Conservation (phyloP, 1,140 invertebrate species). For the Mylabris phalerata region DNA sequence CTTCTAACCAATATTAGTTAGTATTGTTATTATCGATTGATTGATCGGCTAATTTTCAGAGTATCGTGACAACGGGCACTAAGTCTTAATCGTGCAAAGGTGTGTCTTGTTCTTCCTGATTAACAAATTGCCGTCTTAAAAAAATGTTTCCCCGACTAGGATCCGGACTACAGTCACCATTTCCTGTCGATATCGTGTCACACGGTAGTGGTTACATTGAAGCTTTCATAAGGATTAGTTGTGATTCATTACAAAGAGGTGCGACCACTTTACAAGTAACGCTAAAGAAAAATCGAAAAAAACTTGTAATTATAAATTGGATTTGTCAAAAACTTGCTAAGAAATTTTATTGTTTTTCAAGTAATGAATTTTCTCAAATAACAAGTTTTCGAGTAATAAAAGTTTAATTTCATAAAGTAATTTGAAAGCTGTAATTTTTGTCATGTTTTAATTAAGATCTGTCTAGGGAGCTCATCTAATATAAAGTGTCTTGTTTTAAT, state of each 20-base stretch:
- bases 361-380: background rate
- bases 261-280: constrained; percentile 9
- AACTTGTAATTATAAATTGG: background rate
- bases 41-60: constrained; percentile 29
- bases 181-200: constrained; percentile 37
- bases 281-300: too few species aligned
- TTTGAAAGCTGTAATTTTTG: constrained; percentile 31
- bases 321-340: constrained; percentile 5
- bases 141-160: constrained; percentile 34
- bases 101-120: constrained; percentile 39
- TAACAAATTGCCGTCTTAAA: constrained; percentile 38
- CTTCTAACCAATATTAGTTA: background rate
- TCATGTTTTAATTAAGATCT: constrained; percentile 31
- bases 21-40: constrained; percentile 24
- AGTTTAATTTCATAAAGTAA: constrained; percentile 28
- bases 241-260: constrained; percentile 31
- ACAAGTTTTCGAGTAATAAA: constrained; percentile 24
- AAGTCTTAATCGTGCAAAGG: constrained; percentile 37
- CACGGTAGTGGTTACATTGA: constrained; percentile 22
- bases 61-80: constrained; percentile 36
- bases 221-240: constrained; percentile 35
- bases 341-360: constrained; percentile 13
- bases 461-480: constrained; percentile 22
- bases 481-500: constrained; percentile 30
- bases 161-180: constrained; percentile 34